A percentile compares a stretch with the other conserved stretches of the same genome.
Conservation (phyloP, 2,888 invertebrate species). For the Xestia sexstrigata region DNA sequence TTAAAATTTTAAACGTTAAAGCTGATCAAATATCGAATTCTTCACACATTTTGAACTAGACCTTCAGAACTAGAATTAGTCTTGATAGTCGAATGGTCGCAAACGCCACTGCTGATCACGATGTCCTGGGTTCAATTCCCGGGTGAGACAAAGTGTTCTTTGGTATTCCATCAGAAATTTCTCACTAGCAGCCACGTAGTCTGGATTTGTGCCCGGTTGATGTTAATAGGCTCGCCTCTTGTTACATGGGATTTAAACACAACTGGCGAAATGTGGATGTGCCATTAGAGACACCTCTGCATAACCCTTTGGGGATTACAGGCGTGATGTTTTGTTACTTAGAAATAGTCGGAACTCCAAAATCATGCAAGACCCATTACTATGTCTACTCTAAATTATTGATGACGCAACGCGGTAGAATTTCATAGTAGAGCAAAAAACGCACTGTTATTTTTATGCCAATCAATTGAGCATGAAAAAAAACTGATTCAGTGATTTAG, state of each 20-base stretch:
- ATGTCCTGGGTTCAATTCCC: too few species aligned
- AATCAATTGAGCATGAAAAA: neutral
- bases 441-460: neutral
- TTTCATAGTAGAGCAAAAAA: neutral
- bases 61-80: neutral
- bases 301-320: too few species aligned
- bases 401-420: neutral
- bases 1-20: neutral
- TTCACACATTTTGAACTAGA: neutral
- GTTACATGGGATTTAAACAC: too few species aligned
- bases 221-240: too few species aligned
- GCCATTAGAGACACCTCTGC: too few species aligned
- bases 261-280: too few species aligned
- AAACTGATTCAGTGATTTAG: neutral
- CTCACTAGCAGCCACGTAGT: too few species aligned
- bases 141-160: too few species aligned
- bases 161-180: too few species aligned
- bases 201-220: too few species aligned
- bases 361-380: neutral
- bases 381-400: neutral
- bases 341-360: neutral
- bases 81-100: too few species aligned
- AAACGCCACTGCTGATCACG: too few species aligned
- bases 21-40: slow-evolving; percentile 5
- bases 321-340: neutral